Base-by-base conservation (phyloP, 2,888 invertebrate species). In the Scaptomyza parva region DNA sequence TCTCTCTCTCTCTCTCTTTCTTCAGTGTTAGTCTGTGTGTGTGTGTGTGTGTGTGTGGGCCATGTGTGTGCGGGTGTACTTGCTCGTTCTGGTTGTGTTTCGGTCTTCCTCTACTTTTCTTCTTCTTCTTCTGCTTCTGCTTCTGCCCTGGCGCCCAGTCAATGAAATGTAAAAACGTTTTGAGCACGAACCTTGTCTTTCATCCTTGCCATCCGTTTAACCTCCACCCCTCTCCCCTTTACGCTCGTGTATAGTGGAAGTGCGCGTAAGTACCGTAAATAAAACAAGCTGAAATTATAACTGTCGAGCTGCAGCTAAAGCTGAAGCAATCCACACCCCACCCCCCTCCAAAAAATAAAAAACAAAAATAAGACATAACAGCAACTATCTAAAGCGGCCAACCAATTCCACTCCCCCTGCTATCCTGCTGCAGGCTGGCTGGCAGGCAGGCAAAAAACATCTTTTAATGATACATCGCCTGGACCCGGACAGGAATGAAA, bases 161-260 rank as follows among this genome's bases (percentile, higher is more conserved):
- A 75, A 86, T 84, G 81, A 83, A 78, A 83, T 83, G 86, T 81
- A 84, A 84, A 84, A 84, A 83, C 84, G 84, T 84, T 84, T 84
- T 84, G 77, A 84, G 84, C 84, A 84, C 84, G 84, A 84, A 86
- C 84, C 76, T 75, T 86, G 83, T 72, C 71, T 74, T 47, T 17
- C 26, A 3, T 6, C 18, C 17, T 7, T 11, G 24, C 33, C 39
- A 2, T 0, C 26, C 50, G 17, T 8, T 28, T 11, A n/a, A 8
- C 12, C 12, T 8, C 2, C 8, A 1, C 0, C 30, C 2, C 33
- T 5, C 12, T 12, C 37, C 17, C 18, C 17, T 17, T 18, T 3
- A 12, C 45, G 28, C 22, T 43, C 18, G 45, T 39, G 37, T 41
- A 43, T 18, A 35, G 48, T 52, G 55, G 64, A 76, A 78, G 73